phyloP scores from a whole-genome alignment of 2,797 vertebrate species.

The Myotis daubentonii region DNA sequence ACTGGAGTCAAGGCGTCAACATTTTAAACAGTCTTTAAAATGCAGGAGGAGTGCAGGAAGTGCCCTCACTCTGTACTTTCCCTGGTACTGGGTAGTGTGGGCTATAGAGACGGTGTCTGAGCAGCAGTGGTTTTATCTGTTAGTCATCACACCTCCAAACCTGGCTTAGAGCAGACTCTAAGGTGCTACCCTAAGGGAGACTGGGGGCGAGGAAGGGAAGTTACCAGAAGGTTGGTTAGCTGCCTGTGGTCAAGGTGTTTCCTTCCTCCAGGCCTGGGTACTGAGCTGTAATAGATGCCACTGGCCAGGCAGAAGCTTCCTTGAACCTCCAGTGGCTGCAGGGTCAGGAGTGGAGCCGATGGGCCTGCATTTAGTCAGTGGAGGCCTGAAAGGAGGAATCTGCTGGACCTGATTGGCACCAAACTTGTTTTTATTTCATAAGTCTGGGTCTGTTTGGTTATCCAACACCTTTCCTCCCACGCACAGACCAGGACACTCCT shows the following conservation, averaged over 20 bases:
- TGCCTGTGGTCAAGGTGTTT: background rate
- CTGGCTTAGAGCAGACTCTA: background rate
- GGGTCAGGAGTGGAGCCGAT: rapidly evolving
- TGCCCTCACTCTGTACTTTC: too few species aligned
- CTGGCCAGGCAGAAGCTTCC: background rate
- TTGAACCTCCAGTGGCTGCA: background rate
- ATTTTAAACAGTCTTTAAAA: constrained; percentile 2
- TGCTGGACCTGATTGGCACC: background rate
- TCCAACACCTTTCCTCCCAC: background rate
- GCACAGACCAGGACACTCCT: background rate
- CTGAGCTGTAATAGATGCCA: background rate
- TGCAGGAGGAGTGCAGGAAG: background rate
- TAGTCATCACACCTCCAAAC: background rate
- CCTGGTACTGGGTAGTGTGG: background rate
- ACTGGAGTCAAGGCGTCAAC: background rate
- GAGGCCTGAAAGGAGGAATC: background rate
- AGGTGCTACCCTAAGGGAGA: background rate
- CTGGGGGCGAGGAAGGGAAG: background rate
- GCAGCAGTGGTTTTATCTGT: background rate
- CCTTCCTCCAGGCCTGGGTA: background rate
- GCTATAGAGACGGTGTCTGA: background rate
- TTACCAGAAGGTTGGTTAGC: background rate
- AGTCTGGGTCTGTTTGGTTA: background rate
- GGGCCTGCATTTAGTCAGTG: background rate
- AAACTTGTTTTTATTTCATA: background rate